Evolutionary conservation across 2,113 vertebrate species (phyloP).

Genomic region (Tragelaphus strepsiceros): DNA sequence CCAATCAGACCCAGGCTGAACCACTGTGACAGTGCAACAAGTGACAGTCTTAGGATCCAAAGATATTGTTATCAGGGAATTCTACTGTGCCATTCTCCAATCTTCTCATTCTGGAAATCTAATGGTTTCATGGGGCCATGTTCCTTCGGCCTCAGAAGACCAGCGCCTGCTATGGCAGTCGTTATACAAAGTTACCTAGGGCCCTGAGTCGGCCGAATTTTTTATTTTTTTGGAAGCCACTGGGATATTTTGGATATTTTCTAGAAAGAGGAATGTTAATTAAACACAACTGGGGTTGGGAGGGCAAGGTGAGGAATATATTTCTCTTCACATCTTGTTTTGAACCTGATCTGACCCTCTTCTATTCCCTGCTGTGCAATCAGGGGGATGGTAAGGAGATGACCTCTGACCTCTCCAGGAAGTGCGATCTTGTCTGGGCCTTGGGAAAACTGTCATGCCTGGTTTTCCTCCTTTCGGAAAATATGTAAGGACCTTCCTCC

Average conservation of each 20-base stretch:
- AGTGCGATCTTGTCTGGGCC: constrained; percentile 14
- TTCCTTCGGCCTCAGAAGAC: not conserved
- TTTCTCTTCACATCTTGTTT: constrained; percentile 6
- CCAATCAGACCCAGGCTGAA: not conserved
- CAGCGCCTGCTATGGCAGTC: not conserved
- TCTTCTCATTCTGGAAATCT: not conserved
- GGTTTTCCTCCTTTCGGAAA: constrained; percentile 21
- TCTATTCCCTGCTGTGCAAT: constrained; percentile 20
- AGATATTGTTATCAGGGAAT: not conserved
- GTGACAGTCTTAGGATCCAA: not conserved
- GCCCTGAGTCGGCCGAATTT: not conserved
- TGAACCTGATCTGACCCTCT: constrained; percentile 39
- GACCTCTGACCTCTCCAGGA: constrained; percentile 49
- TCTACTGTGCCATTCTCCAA: not conserved
- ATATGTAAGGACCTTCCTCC: constrained; percentile 22
- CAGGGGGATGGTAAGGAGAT: not conserved
- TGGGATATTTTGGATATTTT: constrained; percentile 8
- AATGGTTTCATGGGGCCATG: not conserved
- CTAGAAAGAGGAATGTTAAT: constrained; percentile 39
- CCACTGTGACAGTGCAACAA: not conserved
- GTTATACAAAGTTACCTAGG: not conserved
- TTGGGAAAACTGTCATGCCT: constrained; percentile 53
- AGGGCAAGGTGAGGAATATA: constrained; percentile 30
- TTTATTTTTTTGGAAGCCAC: not conserved
- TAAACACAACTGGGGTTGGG: not conserved